Evolutionary conservation across 2,113 vertebrate species (phyloP).

Genomic region (Ophiodon elongatus): DNA sequence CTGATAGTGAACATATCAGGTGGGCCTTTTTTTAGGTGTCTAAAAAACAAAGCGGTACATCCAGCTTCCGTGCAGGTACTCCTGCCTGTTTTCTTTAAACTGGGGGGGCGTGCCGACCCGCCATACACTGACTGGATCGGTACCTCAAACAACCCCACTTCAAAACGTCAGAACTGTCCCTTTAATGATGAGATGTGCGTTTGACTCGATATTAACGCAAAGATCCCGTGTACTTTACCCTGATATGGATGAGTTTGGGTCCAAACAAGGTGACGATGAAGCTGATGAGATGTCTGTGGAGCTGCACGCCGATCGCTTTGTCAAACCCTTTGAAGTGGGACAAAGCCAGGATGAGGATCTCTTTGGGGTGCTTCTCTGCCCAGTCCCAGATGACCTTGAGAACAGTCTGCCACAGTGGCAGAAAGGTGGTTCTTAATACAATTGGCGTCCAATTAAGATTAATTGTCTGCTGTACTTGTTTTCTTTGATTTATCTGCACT

Average conservation of each 20-base stretch:
- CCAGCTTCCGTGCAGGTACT: background rate
- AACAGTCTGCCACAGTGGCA: slow-evolving; percentile 53
- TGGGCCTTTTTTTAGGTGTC: background rate
- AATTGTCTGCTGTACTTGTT: background rate
- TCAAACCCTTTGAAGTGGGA: slow-evolving; percentile 67
- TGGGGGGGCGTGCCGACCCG: too few species aligned
- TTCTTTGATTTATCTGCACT: background rate
- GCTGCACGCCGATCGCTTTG: background rate
- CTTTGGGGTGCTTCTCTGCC: slow-evolving; percentile 64
- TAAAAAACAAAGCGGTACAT: background rate
- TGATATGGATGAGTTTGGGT: slow-evolving; percentile 23
- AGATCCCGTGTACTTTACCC: background rate
- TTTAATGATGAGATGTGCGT: background rate
- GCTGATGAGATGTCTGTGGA: slow-evolving; percentile 61
- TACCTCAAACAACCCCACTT: background rate
- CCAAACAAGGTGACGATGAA: slow-evolving; percentile 67
- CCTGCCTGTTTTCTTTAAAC: too few species aligned
- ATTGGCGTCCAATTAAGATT: background rate
- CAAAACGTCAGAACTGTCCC: background rate
- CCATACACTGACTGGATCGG: background rate
- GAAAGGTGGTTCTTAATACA: background rate
- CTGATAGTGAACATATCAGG: background rate
- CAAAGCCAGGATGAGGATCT: slow-evolving; percentile 70
- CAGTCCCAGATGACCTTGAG: slow-evolving; percentile 54
- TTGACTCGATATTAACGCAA: background rate